A percentile compares a stretch with the other conserved stretches of the same genome.
phyloP scores from a whole-genome alignment of 1,140 invertebrate genomes.

The Bombus fervidus region DNA sequence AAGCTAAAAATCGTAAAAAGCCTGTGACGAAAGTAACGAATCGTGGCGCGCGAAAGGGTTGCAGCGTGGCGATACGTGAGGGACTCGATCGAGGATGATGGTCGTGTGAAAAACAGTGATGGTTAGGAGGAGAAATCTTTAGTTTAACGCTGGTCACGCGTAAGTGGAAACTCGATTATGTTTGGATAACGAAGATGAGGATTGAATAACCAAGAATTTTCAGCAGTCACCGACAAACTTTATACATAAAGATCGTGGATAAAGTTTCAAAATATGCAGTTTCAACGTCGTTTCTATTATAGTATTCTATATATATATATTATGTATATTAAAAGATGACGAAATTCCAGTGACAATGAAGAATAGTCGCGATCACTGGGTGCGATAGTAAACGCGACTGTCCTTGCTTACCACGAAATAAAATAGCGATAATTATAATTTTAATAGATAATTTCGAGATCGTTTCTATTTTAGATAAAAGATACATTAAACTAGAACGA shows the following conservation, averaged over 20 bases:
- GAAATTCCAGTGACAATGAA: background rate
- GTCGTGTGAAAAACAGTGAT: background rate
- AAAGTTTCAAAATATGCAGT: too few relatives aligned
- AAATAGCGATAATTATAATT: background rate
- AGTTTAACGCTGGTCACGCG: background rate
- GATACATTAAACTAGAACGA: too few relatives aligned
- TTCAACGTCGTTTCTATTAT: too few relatives aligned
- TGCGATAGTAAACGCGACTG: background rate
- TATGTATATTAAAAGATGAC: background rate
- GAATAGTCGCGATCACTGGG: background rate
- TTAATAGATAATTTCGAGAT: background rate
- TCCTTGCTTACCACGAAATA: background rate
- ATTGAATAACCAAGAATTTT: background rate
- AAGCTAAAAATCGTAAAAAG: background rate
- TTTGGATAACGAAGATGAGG: background rate
- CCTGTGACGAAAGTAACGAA: slow-evolving; percentile 20
- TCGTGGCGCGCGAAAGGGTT: background rate
- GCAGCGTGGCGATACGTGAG: background rate
- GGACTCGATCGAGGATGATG: background rate
- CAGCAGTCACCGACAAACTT: too few relatives aligned
- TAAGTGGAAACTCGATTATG: background rate
- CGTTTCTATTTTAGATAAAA: background rate
- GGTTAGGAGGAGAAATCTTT: background rate
- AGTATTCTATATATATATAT: too few relatives aligned
- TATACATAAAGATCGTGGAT: background rate